Percentiles rank a stretch among this genome's conserved stretches.
phyloP scores from a whole-genome alignment of 2,113 vertebrate species.

The Perccottus glenii region DNA sequence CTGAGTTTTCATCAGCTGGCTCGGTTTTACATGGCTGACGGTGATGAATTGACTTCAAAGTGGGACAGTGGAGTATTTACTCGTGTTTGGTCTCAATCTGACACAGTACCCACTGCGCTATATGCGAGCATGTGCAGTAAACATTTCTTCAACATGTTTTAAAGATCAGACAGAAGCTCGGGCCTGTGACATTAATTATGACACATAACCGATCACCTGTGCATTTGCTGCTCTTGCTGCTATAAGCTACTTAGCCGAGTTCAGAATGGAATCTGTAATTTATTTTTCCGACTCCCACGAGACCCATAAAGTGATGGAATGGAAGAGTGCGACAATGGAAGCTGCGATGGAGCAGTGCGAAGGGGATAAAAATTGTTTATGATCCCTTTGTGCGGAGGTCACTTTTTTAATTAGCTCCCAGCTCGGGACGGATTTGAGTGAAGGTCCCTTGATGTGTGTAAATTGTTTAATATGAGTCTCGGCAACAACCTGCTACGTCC shows the following conservation, averaged over 20 bases:
- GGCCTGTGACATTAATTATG: not conserved
- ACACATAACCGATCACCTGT: not conserved
- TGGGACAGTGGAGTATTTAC: constrained; percentile 12
- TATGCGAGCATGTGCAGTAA: not conserved
- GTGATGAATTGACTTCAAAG: constrained; percentile 46
- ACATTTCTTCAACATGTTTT: not conserved
- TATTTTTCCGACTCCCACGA: constrained; percentile 29
- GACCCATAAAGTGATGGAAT: constrained; percentile 4
- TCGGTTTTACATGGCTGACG: constrained; percentile 25
- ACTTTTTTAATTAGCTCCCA: constrained; percentile 67
- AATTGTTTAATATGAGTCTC: constrained; percentile 65
- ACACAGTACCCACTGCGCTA: not conserved
- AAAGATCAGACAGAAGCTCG: not conserved
- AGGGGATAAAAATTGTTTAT: constrained; percentile 52
- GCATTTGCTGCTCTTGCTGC: constrained; percentile 3
- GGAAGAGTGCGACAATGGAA: constrained; percentile 15
- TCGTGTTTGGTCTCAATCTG: not conserved
- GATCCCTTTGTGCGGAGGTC: constrained; percentile 51
- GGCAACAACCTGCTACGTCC: constrained; percentile 33
- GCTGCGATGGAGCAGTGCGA: constrained; percentile 9
- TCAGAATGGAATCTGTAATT: constrained; percentile 32
- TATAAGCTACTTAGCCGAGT: constrained; percentile 32
- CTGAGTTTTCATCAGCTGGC: constrained; percentile 34
- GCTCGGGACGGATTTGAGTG: constrained; percentile 46
- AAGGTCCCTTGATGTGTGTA: constrained; percentile 51